Percentiles rank a stretch among this genome's conserved stretches.
These are phyloP conservation scores for Ichneumoninae sp. DNA, from an alignment of 2,888 invertebrate species.

Conservation along the genomic window DNA sequence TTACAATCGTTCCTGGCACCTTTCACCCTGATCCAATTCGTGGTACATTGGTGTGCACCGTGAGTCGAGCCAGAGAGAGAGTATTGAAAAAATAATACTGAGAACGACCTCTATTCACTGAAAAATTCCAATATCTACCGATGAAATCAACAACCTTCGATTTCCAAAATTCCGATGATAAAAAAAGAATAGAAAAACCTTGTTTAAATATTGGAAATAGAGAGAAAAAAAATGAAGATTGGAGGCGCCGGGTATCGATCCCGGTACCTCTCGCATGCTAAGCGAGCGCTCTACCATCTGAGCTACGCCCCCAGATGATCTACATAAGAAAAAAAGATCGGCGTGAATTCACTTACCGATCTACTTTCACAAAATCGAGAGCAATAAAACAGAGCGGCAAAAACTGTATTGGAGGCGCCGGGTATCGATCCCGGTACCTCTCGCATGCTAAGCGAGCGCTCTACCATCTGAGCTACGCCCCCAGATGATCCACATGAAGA, in stretches of 20 bases:
- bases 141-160: not conserved
- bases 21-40: constrained; percentile 61
- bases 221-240: constrained; percentile 21
- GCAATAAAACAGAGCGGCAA: not conserved
- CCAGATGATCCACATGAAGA: constrained; percentile 12
- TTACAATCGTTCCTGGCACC: constrained; percentile 26
- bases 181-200: not conserved
- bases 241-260: constrained; percentile 73
- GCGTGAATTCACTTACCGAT: too few species aligned
- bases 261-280: constrained; percentile 73
- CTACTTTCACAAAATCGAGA: too few species aligned
- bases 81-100: not conserved
- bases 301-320: constrained; percentile 71
- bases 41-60: not conserved
- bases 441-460: constrained; percentile 75
- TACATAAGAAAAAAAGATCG: too few species aligned
- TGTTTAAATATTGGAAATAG: not conserved
- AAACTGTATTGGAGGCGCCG: constrained; percentile 71
- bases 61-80: not conserved
- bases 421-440: constrained; percentile 73
- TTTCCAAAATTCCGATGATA: not conserved
- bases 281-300: constrained; percentile 76
- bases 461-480: constrained; percentile 76
- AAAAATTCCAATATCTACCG: not conserved
- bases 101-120: not conserved